Conservation (phyloP, 1,140 invertebrate genomes). For the Leptopilina boulardi region DNA sequence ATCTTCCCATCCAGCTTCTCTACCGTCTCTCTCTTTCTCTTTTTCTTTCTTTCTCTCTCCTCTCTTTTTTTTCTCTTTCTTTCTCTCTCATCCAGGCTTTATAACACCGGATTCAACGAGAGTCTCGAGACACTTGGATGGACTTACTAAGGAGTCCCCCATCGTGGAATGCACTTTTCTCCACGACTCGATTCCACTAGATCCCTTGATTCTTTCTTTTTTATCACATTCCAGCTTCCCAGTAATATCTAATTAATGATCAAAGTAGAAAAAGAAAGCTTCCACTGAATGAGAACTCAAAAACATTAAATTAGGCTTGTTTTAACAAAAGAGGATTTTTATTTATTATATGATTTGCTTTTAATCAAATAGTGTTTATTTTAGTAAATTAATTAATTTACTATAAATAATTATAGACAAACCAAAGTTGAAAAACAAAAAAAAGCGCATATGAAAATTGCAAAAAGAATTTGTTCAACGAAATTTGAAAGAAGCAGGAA, state of each 20-base stretch:
- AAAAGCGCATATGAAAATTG: too few species aligned
- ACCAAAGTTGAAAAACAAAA: too few species aligned
- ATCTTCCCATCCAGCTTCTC: slow-evolving; percentile 46
- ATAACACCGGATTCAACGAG: slow-evolving; percentile 52
- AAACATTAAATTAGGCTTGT: neutral
- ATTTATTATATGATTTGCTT: too few species aligned
- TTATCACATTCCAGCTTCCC: slow-evolving; percentile 44
- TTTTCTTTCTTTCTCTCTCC: slow-evolving; percentile 37
- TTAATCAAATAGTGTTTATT: too few species aligned
- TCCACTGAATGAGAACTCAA: neutral
- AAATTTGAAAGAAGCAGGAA: neutral
- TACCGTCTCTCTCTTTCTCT: slow-evolving; percentile 39
- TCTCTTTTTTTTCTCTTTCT: slow-evolving; percentile 38
- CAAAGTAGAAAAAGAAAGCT: slow-evolving; percentile 15
- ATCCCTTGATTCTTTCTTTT: slow-evolving; percentile 51
- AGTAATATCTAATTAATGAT: slow-evolving; percentile 34
- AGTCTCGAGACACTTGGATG: slow-evolving; percentile 56
- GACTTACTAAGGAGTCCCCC: slow-evolving; percentile 52
- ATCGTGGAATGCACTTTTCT: slow-evolving; percentile 58
- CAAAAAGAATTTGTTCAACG: too few species aligned
- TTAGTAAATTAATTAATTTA: too few species aligned
- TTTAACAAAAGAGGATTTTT: neutral
- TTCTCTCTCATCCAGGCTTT: slow-evolving; percentile 46
- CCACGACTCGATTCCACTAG: slow-evolving; percentile 57
- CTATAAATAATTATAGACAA: too few species aligned